These are phyloP conservation scores for Lacanobia wlatinum DNA, from an alignment of 2,888 invertebrate genomes.

Conservation along the genomic window DNA sequence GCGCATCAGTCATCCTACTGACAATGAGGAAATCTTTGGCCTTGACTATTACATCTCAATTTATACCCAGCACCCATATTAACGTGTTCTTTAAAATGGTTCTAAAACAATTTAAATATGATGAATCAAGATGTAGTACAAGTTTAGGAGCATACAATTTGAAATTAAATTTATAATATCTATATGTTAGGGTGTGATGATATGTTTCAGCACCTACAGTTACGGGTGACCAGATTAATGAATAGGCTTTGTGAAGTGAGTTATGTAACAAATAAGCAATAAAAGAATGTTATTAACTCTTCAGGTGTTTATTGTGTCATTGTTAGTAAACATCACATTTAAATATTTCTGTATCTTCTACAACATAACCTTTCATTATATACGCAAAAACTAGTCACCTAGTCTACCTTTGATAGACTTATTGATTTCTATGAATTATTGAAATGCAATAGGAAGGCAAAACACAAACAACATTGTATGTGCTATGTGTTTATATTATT, in stretches of 20 bases:
- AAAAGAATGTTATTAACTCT: background rate
- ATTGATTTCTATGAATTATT: conserved; percentile 27
- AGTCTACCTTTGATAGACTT: conserved; percentile 8
- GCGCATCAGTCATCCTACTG: conserved; percentile 20
- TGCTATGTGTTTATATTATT: background rate
- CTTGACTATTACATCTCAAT: conserved; percentile 2
- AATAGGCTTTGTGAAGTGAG: background rate
- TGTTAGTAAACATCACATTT: conserved; percentile 34
- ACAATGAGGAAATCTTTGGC: background rate
- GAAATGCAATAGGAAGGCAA: conserved; percentile 32
- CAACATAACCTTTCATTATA: background rate
- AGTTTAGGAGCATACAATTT: background rate
- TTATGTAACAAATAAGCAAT: conserved; percentile 27
- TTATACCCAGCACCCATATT: background rate
- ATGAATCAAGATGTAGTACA: conserved; percentile 2
- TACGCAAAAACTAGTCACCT: background rate
- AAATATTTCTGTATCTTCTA: background rate
- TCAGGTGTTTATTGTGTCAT: conserved; percentile 3
- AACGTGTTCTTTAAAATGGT: background rate
- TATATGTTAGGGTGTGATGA: background rate
- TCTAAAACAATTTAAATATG: too few relatives aligned
- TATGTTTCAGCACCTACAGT: background rate
- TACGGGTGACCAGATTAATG: background rate
- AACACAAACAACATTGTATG: conserved; percentile 23
- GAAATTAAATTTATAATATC: background rate